Percentiles rank a stretch among this genome's conserved stretches.
phyloP scores from a whole-genome alignment of 2,888 invertebrate species.

The Dryadula phaetusa region DNA sequence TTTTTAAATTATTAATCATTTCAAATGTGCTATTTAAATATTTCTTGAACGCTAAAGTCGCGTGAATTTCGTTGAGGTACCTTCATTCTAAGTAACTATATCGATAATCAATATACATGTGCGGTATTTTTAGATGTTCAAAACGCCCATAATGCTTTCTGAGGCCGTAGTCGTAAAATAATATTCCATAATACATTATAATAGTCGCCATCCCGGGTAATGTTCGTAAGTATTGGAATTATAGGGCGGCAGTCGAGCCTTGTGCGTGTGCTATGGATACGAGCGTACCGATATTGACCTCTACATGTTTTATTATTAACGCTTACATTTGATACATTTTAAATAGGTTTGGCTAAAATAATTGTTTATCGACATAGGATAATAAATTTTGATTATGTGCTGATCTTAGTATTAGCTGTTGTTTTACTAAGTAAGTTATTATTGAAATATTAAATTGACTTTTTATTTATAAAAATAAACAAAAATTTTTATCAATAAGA shows the following conservation, averaged over 20 bases:
- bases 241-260: constrained; percentile 77
- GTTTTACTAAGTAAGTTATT: too few relatives aligned
- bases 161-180: constrained; percentile 76
- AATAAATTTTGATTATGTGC: too few relatives aligned
- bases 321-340: background rate
- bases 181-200: constrained; percentile 84
- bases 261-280: constrained; percentile 52
- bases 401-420: too few relatives aligned
- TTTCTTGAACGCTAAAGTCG: constrained; percentile 30
- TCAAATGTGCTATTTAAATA: too few relatives aligned
- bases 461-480: too few relatives aligned
- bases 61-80: constrained; percentile 40
- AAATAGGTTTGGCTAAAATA: background rate
- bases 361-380: background rate
- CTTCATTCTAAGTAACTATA: constrained; percentile 25
- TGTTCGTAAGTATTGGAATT: constrained; percentile 82
- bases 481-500: too few relatives aligned
- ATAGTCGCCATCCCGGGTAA: constrained; percentile 81
- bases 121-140: constrained; percentile 73
- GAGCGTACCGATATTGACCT: background rate
- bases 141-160: constrained; percentile 71
- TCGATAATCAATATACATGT: constrained; percentile 52
- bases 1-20: too few relatives aligned
- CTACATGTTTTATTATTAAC: background rate
- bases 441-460: too few relatives aligned